Percentiles rank a stretch among this genome's conserved stretches.
These are phyloP conservation scores for Chrysotoxum bicinctum DNA, from an alignment of 2,888 invertebrate genomes.

Conservation along the genomic window DNA sequence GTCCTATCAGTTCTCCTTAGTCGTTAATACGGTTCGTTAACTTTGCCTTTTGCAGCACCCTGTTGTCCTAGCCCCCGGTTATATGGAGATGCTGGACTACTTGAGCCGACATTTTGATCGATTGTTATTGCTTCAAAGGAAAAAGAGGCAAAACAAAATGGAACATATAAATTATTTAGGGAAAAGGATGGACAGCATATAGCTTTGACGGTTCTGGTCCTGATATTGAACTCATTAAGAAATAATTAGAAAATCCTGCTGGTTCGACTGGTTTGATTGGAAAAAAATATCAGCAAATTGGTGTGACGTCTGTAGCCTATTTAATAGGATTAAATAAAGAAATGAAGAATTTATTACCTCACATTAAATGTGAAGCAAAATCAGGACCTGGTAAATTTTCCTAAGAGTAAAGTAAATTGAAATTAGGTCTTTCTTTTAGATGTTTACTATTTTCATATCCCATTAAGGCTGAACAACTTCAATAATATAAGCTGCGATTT, in stretches of 20 bases:
- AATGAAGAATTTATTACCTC: background rate
- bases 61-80: slow-evolving; percentile 43
- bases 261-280: slow-evolving; percentile 40
- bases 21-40: slow-evolving; percentile 73
- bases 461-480: too few relatives aligned
- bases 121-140: slow-evolving; percentile 67
- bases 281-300: slow-evolving; percentile 23
- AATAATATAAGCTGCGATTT: too few relatives aligned
- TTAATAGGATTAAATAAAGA: background rate
- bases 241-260: slow-evolving; percentile 70
- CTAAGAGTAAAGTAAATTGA: too few relatives aligned
- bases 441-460: too few relatives aligned
- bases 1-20: slow-evolving; percentile 66
- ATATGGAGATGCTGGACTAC: slow-evolving; percentile 68
- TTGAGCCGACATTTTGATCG: slow-evolving; percentile 73
- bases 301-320: background rate
- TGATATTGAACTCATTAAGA: slow-evolving; percentile 72
- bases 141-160: background rate
- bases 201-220: slow-evolving; percentile 52
- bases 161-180: slow-evolving; percentile 71
- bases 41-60: slow-evolving; percentile 62
- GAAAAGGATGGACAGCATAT: slow-evolving; percentile 41
- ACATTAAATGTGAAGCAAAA: too few relatives aligned
- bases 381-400: too few relatives aligned
- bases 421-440: too few relatives aligned